Conservation (phyloP, 2,113 vertebrate genomes). For the Triplophysa rosa region DNA sequence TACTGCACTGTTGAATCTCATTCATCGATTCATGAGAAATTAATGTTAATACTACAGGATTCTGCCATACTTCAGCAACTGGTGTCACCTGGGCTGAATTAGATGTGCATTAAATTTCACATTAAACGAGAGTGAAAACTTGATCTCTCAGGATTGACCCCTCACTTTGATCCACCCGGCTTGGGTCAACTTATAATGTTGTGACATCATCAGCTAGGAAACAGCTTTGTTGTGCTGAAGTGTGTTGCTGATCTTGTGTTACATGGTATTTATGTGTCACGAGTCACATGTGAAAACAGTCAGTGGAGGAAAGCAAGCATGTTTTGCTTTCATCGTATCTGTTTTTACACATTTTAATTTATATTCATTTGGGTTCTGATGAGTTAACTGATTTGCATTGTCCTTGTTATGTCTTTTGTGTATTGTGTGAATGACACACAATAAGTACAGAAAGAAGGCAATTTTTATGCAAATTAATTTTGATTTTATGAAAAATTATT, state of each 20-base stretch:
- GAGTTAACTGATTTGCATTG: background rate
- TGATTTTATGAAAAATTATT: too few relatives aligned
- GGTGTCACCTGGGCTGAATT: background rate
- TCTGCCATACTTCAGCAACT: background rate
- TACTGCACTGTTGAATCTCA: background rate
- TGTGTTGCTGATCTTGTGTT: background rate
- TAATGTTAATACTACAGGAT: background rate
- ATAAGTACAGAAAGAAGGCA: background rate
- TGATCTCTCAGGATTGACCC: background rate
- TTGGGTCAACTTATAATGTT: background rate
- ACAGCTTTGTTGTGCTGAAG: conserved; percentile 1
- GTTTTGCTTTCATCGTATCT: background rate
- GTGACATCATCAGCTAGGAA: background rate
- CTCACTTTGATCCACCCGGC: conserved; percentile 10
- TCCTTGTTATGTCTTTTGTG: background rate
- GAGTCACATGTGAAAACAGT: background rate
- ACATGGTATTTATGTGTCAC: background rate
- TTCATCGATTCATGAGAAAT: background rate
- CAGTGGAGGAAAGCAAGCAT: background rate
- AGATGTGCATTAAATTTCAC: background rate
- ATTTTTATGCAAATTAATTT: background rate
- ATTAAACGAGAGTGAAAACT: background rate
- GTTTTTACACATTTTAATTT: too few relatives aligned
- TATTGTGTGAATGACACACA: background rate
- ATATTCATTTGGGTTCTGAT: too few relatives aligned